Evolutionary conservation across 2,113 vertebrate species (phyloP), one percentile per base, ranked within the genome.

Genomic region (Dicentrarchus labrax): DNA sequence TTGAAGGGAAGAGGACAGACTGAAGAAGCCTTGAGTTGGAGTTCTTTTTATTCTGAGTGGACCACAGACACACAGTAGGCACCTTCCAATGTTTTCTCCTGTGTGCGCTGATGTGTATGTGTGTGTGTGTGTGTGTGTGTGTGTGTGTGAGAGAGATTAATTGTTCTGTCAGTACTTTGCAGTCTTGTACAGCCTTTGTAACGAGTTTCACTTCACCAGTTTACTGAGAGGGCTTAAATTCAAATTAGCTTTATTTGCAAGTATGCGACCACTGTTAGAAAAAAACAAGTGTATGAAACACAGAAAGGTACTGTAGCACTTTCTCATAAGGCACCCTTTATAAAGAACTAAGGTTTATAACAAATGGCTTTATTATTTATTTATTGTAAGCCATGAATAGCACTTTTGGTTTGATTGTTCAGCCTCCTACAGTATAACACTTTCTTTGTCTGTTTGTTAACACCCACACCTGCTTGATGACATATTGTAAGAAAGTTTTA

Each of bases 21-120:
- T 54, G 62, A 62, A 21, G 66, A 39, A 43, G 47, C 71, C 41
- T 38, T 36, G 59, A 53, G 36, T n/a, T 84, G 73, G 78, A 77
- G 41, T 24, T 17, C 21, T 82, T 56, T 24, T 54, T 3, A 22
- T 43, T 15, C 8, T 62, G 41, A 56, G 3, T 10, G 8, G 43
- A 68, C 15, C 21, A 0, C 48, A 70, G 38, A 57, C 5, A 57
- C 5, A 16, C 62, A 86, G 61, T 6, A 59, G 62, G 69, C 19
- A 54, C 22, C 70, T 43, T 73, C 10, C 19, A 62, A 4, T 15
- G 1, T 43, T 43, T 68, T 24, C 30, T 30, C 21, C 13, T 2
- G 19, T 48, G 72, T 22, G 48, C 56, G 54, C 64, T n/a, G 15
- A n/a, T 30, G 16, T 66, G 43, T 68, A 45, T 62, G 41, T 72